A percentile compares a stretch with the other conserved stretches of the same genome.
phyloP scores from a whole-genome alignment of 2,888 invertebrate genomes.

The Fragum whitleyi region DNA sequence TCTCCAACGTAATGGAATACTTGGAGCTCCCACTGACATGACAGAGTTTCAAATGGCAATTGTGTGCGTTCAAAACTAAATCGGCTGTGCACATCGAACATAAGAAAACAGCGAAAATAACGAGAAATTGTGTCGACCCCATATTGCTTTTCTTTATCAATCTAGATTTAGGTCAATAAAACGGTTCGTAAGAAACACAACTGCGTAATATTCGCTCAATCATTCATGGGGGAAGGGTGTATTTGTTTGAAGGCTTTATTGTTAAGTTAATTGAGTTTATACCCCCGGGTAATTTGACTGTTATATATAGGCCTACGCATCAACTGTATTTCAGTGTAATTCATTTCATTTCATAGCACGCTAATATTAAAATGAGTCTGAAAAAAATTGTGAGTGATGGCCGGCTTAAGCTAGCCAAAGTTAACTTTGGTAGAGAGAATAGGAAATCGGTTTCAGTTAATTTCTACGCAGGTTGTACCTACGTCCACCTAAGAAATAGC shows the following conservation, averaged over 20 bases:
- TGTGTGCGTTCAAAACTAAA: constrained; percentile 1
- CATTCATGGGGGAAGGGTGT: neutral
- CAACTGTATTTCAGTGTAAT: too few relatives aligned
- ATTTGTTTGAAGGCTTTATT: too few relatives aligned
- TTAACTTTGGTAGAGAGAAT: neutral
- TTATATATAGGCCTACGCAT: too few relatives aligned
- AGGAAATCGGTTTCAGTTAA: neutral
- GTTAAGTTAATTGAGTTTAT: too few relatives aligned
- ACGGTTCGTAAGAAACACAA: constrained; percentile 2
- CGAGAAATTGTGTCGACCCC: neutral
- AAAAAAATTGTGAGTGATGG: neutral
- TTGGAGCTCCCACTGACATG: neutral
- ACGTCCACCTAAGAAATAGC: neutral
- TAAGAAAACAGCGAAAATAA: neutral
- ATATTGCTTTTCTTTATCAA: neutral
- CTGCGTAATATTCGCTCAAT: constrained; percentile 2
- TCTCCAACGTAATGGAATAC: neutral
- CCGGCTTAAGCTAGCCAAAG: neutral
- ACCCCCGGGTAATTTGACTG: too few relatives aligned
- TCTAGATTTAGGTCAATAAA: constrained; percentile 9
- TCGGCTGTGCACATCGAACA: neutral
- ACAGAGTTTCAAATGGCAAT: constrained; percentile 4
- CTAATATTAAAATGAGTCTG: too few relatives aligned
- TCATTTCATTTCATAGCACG: too few relatives aligned
- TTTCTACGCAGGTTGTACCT: constrained; percentile 5